phyloP scores from a whole-genome alignment of 2,888 invertebrate genomes.

The Ochropleura plecta region DNA sequence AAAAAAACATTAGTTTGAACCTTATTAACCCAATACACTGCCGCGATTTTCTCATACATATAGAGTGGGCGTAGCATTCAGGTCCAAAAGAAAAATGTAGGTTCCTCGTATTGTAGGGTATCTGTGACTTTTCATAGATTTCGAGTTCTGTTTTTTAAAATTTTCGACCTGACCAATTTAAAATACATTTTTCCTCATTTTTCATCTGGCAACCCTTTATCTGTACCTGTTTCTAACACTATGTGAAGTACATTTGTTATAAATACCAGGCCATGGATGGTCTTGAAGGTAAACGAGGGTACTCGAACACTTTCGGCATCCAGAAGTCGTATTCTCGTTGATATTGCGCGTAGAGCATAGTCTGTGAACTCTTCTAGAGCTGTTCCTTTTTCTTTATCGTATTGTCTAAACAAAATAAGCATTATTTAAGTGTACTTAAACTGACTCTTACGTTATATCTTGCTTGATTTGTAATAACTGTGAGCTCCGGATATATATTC shows the following conservation, averaged over 20 bases:
- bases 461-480: too few relatives aligned
- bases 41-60: not conserved
- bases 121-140: too few relatives aligned
- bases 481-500: too few relatives aligned
- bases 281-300: conserved; percentile 68
- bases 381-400: conserved; percentile 75
- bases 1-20: not conserved
- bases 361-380: conserved; percentile 75
- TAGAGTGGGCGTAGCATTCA: too few relatives aligned
- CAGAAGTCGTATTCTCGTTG: conserved; percentile 64
- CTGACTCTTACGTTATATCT: too few relatives aligned
- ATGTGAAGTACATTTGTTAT: not conserved
- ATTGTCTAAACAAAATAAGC: conserved; percentile 71
- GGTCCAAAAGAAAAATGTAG: too few relatives aligned
- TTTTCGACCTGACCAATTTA: too few relatives aligned
- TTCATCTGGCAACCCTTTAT: not conserved
- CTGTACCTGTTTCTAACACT: not conserved
- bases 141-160: too few relatives aligned
- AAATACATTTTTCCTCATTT: too few relatives aligned
- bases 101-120: too few relatives aligned
- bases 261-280: conserved; percentile 68
- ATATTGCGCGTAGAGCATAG: conserved; percentile 68
- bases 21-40: not conserved
- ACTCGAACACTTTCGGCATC: conserved; percentile 62
- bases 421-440: not conserved